phyloP scores from a whole-genome alignment of 2,113 vertebrate genomes.

The Ptilorrhoa leucosticta region DNA sequence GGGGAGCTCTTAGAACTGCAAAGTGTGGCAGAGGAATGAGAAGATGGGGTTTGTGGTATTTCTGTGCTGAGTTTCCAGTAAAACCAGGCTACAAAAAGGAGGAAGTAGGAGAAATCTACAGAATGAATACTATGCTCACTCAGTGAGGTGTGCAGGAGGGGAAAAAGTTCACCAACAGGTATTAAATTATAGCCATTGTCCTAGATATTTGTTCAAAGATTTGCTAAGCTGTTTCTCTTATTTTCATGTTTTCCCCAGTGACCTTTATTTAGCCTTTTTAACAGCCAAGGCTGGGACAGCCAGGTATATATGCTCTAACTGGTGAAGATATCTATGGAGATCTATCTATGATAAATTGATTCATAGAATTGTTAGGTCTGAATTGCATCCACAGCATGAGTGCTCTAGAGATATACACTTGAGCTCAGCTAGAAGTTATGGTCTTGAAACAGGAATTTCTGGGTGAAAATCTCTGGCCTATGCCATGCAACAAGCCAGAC shows the following conservation, averaged over 20 bases:
- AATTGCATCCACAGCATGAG: constrained; percentile 12
- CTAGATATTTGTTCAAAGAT: neutral
- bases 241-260: neutral
- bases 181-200: neutral
- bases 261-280: constrained; percentile 24
- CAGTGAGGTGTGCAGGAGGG: neutral
- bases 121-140: neutral
- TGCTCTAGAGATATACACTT: neutral
- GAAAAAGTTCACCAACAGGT: neutral
- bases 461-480: neutral
- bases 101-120: neutral
- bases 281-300: neutral
- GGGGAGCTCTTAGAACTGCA: neutral
- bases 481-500: neutral
- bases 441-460: neutral
- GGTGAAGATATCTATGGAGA: too few species aligned
- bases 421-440: neutral
- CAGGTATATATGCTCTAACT: neutral
- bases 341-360: too few species aligned
- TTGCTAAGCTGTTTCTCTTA: neutral
- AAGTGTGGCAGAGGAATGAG: neutral
- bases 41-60: neutral
- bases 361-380: neutral
- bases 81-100: neutral
- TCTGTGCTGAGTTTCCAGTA: neutral